Evolutionary conservation across 2,888 invertebrate species (phyloP).

Genomic region (Liopterus haemorrhoidalis): DNA sequence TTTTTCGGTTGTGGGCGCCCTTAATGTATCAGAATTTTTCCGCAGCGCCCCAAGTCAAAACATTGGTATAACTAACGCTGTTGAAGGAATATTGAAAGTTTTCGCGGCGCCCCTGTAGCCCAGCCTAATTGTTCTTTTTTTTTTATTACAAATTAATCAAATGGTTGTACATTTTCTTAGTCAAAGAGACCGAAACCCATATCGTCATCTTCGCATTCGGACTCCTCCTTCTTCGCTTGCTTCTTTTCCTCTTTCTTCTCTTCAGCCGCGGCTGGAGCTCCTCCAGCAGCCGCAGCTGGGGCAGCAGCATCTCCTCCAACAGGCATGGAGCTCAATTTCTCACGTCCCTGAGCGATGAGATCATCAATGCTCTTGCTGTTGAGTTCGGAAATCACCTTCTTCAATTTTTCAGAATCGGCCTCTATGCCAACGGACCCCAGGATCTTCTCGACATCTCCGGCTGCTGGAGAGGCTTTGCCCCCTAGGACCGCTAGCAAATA

Average conservation of each 20-base stretch:
- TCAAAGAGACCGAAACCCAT: slow-evolving; percentile 98
- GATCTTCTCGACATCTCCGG: slow-evolving; percentile 88
- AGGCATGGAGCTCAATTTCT: slow-evolving; percentile 92
- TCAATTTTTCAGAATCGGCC: slow-evolving; percentile 77
- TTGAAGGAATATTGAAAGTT: too few relatives aligned
- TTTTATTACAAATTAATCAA: too few relatives aligned
- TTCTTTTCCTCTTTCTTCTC: slow-evolving; percentile 75
- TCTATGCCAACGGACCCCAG: slow-evolving; percentile 95
- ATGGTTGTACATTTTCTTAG: too few relatives aligned
- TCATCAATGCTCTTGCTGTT: slow-evolving; percentile 88
- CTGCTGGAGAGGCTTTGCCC: slow-evolving; percentile 76
- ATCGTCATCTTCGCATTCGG: slow-evolving; percentile 94
- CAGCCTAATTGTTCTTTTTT: too few relatives aligned
- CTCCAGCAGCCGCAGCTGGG: slow-evolving; percentile 60
- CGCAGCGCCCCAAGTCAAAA: too few relatives aligned
- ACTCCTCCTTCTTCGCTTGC: slow-evolving; percentile 77
- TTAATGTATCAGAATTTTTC: too few relatives aligned
- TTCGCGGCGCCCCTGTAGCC: too few relatives aligned
- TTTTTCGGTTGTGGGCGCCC: too few relatives aligned
- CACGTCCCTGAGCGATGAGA: slow-evolving; percentile 80
- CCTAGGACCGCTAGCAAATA: slow-evolving; percentile 91
- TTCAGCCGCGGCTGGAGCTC: slow-evolving; percentile 53
- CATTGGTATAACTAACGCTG: too few relatives aligned
- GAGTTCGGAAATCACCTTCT: slow-evolving; percentile 79
- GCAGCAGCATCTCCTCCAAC: slow-evolving; percentile 74